phyloP scores from a whole-genome alignment of 2,888 invertebrate species.

The Baccha elongata region DNA sequence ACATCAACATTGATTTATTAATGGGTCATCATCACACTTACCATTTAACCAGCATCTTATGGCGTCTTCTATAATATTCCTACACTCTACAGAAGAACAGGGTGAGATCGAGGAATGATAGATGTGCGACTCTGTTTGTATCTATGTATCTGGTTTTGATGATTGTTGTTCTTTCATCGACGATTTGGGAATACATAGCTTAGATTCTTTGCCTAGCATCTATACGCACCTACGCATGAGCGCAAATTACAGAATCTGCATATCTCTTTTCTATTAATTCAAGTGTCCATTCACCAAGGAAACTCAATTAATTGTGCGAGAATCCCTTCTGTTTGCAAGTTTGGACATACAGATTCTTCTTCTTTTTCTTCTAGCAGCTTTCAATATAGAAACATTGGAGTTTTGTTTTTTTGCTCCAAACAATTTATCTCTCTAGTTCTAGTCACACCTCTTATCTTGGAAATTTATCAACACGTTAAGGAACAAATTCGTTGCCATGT shows the following conservation, averaged over 20 bases:
- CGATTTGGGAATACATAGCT: constrained; percentile 13
- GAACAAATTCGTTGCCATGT: constrained; percentile 67
- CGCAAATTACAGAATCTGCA: constrained; percentile 62
- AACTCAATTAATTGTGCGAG: constrained; percentile 64
- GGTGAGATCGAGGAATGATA: background rate
- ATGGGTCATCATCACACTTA: constrained; percentile 64
- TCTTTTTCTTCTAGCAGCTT: constrained; percentile 16
- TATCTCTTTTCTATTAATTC: constrained; percentile 66
- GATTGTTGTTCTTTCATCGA: constrained; percentile 22
- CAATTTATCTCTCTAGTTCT: constrained; percentile 47
- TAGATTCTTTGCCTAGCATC: constrained; percentile 6
- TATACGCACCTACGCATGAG: constrained; percentile 56
- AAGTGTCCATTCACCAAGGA: constrained; percentile 57
- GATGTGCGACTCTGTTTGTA: background rate
- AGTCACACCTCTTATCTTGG: constrained; percentile 71
- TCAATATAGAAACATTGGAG: constrained; percentile 7
- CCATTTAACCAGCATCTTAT: constrained; percentile 34
- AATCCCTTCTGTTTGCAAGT: constrained; percentile 60
- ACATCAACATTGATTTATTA: constrained; percentile 73
- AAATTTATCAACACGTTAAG: constrained; percentile 66
- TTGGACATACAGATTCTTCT: background rate
- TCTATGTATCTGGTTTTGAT: constrained; percentile 1
- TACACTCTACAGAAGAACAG: too few species aligned
- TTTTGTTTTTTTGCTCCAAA: constrained; percentile 13
- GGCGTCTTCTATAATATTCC: too few species aligned